phyloP scores from a whole-genome alignment of 2,888 invertebrate species.

The Cenopis cana region DNA sequence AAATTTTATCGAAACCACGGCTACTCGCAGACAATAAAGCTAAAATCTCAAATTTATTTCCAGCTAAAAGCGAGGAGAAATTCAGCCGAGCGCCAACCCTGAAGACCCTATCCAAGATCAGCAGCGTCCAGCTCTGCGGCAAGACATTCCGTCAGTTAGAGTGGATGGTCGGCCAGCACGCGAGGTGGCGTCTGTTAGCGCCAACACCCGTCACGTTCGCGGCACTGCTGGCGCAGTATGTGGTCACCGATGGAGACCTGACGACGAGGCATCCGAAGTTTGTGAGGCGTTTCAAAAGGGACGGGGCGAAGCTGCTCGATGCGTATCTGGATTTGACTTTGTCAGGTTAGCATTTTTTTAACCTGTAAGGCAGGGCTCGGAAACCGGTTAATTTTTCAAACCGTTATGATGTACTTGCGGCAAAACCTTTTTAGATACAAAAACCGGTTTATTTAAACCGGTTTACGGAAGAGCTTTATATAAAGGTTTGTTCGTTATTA shows the following conservation, averaged over 20 bases:
- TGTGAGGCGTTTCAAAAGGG: slow-evolving; percentile 69
- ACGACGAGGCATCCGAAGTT: slow-evolving; percentile 74
- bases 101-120: slow-evolving; percentile 68
- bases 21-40: not conserved
- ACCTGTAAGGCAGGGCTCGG: no score
- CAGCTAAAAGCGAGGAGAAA: slow-evolving; percentile 80
- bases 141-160: slow-evolving; percentile 77
- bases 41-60: slow-evolving; percentile 7
- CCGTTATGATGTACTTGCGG: no score
- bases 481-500: no score
- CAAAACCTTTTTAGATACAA: no score
- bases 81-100: slow-evolving; percentile 73
- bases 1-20: no score
- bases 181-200: slow-evolving; percentile 71
- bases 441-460: no score
- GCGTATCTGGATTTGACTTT: slow-evolving; percentile 75
- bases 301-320: slow-evolving; percentile 71
- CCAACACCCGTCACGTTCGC: slow-evolving; percentile 78
- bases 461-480: no score
- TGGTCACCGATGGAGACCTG: slow-evolving; percentile 72
- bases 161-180: slow-evolving; percentile 81
- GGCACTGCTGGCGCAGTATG: slow-evolving; percentile 68
- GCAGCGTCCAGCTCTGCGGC: slow-evolving; percentile 71
- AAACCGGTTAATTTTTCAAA: no score
- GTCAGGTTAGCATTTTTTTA: slow-evolving; percentile 78